These are phyloP conservation scores for Margarornis squamiger DNA, from an alignment of 2,797 vertebrate genomes.

Conservation along the genomic window DNA sequence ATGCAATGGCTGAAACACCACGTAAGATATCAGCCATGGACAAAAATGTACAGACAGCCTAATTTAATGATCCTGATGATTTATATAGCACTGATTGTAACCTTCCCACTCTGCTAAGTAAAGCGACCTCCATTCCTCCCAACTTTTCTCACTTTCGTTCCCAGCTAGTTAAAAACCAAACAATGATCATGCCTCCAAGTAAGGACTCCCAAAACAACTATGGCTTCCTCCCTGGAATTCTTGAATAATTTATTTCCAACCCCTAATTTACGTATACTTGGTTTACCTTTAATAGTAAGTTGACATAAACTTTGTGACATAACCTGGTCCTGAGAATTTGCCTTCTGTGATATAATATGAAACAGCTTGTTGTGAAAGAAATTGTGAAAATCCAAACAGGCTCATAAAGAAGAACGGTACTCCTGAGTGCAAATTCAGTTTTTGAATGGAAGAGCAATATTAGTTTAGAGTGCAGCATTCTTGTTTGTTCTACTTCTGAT, in stretches of 20 bases:
- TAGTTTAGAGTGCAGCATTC: background rate
- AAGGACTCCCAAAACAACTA: background rate
- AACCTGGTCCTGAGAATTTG: background rate
- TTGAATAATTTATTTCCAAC: background rate
- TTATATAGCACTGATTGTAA: background rate
- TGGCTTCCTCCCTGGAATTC: background rate
- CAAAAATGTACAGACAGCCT: background rate
- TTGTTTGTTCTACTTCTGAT: background rate
- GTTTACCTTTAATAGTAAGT: background rate
- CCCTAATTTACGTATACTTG: background rate
- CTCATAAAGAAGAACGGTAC: background rate
- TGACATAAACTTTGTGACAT: background rate
- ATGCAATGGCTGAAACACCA: background rate
- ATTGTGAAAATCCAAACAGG: background rate
- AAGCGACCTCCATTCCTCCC: background rate
- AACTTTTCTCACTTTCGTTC: background rate
- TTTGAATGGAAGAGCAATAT: background rate
- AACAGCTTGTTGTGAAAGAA: background rate
- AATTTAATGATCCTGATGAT: background rate
- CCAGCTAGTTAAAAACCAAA: background rate
- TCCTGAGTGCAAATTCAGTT: background rate
- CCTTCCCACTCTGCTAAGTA: background rate
- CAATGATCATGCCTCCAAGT: background rate
- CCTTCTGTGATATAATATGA: background rate
- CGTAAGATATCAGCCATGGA: background rate